phyloP scores from a whole-genome alignment of 2,113 vertebrate genomes.

The Lasiurus cinereus region DNA sequence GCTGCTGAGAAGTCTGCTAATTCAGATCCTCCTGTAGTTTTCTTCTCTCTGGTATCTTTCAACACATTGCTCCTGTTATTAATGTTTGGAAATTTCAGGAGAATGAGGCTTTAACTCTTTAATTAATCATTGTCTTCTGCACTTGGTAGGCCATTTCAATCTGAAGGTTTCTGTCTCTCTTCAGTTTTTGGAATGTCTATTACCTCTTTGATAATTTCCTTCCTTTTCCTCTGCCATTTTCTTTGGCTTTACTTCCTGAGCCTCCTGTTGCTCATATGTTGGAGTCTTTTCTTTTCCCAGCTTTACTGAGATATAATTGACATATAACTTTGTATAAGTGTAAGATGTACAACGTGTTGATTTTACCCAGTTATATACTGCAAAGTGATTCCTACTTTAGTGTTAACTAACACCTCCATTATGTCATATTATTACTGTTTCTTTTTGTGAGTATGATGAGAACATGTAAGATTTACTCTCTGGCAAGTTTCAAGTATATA shows the following conservation, averaged over 20 bases:
- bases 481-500: neutral
- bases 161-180: neutral
- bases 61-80: neutral
- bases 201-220: neutral
- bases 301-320: neutral
- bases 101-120: neutral
- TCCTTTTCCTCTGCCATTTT: neutral
- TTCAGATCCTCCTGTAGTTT: neutral
- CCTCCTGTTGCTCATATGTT: neutral
- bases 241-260: constrained; percentile 13
- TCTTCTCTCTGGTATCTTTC: neutral
- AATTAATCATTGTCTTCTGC: neutral
- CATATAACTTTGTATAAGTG: neutral
- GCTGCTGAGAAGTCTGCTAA: neutral
- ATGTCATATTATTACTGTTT: neutral
- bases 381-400: neutral
- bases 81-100: neutral
- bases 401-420: neutral
- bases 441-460: neutral
- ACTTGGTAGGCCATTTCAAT: neutral
- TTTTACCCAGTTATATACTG: neutral
- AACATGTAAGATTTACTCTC: neutral
- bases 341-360: neutral
- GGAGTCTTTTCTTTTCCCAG: neutral
- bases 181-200: neutral